Conservation (phyloP, 53 echinoderm and acorn worm genomes). For the Echinometra lucunter region DNA sequence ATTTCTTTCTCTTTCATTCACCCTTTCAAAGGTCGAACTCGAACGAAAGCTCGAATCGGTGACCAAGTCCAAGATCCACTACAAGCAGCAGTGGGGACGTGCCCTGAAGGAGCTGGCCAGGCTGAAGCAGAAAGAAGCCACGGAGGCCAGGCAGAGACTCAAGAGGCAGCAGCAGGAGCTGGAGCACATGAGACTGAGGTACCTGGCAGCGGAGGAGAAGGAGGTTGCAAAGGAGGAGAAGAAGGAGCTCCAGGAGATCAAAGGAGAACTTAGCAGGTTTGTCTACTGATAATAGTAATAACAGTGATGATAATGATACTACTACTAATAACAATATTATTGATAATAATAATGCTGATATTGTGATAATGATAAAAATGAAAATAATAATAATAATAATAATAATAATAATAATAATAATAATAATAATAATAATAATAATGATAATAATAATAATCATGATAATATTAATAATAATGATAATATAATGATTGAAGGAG, state of each 20-base stretch:
- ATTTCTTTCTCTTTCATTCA: not conserved
- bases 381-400: no score
- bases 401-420: no score
- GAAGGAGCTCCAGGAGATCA: conserved; percentile 93
- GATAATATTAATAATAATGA: no score
- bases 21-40: conserved; percentile 81
- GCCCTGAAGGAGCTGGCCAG: conserved; percentile 96
- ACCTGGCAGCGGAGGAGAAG: conserved; percentile 98
- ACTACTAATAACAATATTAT: no score
- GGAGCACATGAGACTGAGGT: conserved; percentile 96
- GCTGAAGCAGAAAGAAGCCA: conserved; percentile 89
- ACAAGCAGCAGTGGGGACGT: conserved; percentile 99
- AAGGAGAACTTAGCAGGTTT: conserved; percentile 90
- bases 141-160: conserved; percentile 90
- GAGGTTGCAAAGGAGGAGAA: conserved; percentile 91
- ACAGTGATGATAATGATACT: no score
- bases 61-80: conserved; percentile 95
- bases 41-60: conserved; percentile 93
- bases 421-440: no score
- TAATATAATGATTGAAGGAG: no score
- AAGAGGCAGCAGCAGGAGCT: conserved; percentile 94
- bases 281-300: not conserved
- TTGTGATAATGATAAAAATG: no score
- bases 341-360: no score
- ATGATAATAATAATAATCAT: no score